Base-by-base conservation (phyloP, 1,140 invertebrate species). In the Zaprionus kolodkinae region DNA sequence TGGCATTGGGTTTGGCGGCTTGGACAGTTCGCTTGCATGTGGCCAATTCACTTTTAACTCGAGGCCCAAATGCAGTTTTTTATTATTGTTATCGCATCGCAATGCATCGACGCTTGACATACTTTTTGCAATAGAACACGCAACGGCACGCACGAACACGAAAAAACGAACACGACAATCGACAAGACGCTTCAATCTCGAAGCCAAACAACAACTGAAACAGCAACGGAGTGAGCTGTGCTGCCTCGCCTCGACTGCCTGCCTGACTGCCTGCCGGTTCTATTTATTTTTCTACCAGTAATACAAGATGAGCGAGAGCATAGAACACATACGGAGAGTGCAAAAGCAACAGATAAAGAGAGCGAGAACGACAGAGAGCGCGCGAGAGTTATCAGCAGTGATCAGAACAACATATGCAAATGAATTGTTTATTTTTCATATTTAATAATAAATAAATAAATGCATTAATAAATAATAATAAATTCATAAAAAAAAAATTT, bases 121-220 rank as follows among this genome's bases (percentile, higher is more conserved):
- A 76, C 73, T 76, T 76, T 65, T 76, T 25, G 48, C 38, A 61
- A 21, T 55, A 72, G 45, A 38, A 27, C 43, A 36, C 36, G 30
- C 40, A 25, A 72, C 27, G 38, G 21, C 54, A 62, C 65, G 38
- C 21, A 21, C 21, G 21, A 21, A 21, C 21, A 21, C 21, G 21
- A 21, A n/a, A n/a, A n/a, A n/a, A 21, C 21, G 21, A 21, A 21
- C 21, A 21, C 21, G 21, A 21, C 21, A 57, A 17, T 38, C 30
- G 30, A 48, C 15, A 13, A 40, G 4, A 11, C 36, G 60, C 60
- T 75, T 60, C 43, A 71, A 60, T 59, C 67, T 21, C 65, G 59
- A 45, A 71, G 59, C 55, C 55, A 36, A 71, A 59, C 45, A 71
- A 65, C 60, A 71, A 75, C 72, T 75, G 72, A 75, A 60, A 21